Evolutionary conservation across 2,888 invertebrate species (phyloP), one percentile per base, ranked within the genome.

Genomic region (Bedellia somnulentella): DNA sequence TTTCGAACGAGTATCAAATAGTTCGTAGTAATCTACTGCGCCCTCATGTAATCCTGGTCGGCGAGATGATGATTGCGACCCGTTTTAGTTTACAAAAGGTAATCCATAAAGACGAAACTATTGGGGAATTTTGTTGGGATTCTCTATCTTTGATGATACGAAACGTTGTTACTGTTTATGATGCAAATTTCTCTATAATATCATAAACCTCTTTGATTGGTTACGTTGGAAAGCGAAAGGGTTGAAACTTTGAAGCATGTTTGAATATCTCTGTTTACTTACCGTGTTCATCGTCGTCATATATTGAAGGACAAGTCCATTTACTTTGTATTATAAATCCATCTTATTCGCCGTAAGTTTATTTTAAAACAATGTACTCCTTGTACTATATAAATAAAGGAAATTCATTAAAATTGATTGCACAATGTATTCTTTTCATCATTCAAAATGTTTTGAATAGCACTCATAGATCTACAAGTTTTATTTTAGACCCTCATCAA

Each of bases 51-150:
- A 73, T 67, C 67, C 71, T 62, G 49, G 58, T 59, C 57, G 49
- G 46, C 53, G 60, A 67, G 70, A 71, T 61, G 73, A 67, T 73
- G 71, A 75, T 75, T 73, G 71, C 68, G 60, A 45, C 67, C 70
- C 59, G 56, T 68, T 67, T 66, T 52, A 71, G 73, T 75, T 71
- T 73, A 73, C 73, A 70, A 73, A 75, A 75, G 71, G 73, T 75
- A 75, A 75, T 71, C 75, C 71, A 61, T 57, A 57, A 57, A 60
- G 44, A 52, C 49, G 59, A 49, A 70, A 71, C 73, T 75, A 68
- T 73, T 57, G 57, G 63, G 56, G 54, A 57, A 62, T 59, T 60
- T 49, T 55, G 51, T 54, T 55, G 57, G 52, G 31, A 41, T 31
- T 36, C 41, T n/a, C n/a, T n/a, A 42, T 27, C 27, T 35, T 35